Percentiles rank a stretch among this genome's conserved stretches.
Evolutionary conservation across 2,888 invertebrate species (phyloP).

Genomic region (Callosobruchus maculatus): DNA sequence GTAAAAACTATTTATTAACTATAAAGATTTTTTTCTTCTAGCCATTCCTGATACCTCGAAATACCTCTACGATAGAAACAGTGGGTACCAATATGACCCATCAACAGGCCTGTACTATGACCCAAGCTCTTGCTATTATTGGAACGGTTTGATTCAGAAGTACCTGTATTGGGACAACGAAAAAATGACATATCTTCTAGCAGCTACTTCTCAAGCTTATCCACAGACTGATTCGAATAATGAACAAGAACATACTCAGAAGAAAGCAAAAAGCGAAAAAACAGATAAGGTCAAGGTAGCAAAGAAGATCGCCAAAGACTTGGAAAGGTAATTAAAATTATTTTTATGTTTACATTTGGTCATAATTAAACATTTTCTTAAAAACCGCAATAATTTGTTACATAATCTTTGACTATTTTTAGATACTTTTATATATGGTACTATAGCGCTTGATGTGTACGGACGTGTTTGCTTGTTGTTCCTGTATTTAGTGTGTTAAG

Average conservation of each 20-base stretch:
- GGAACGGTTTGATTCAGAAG: conserved; percentile 83
- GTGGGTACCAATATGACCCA: conserved; percentile 95
- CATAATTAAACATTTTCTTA: too few relatives aligned
- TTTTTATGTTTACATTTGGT: too few relatives aligned
- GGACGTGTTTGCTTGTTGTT: too few relatives aligned
- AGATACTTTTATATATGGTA: too few relatives aligned
- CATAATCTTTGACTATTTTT: too few relatives aligned
- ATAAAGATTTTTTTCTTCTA: conserved; percentile 39
- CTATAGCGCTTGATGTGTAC: too few relatives aligned
- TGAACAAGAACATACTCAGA: conserved; percentile 49
- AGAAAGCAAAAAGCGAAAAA: conserved; percentile 70
- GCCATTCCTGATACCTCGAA: conserved; percentile 83
- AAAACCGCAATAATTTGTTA: too few relatives aligned
- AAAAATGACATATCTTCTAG: conserved; percentile 60
- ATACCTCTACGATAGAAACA: conserved; percentile 91
- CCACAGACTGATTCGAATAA: conserved; percentile 1
- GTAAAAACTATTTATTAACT: too few relatives aligned
- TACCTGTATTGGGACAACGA: conserved; percentile 94
- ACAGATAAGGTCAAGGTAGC: conserved; percentile 96
- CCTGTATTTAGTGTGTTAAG: too few relatives aligned
- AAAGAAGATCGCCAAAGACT: conserved; percentile 94
- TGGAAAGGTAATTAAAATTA: conserved; percentile 62
- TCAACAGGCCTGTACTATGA: conserved; percentile 94
- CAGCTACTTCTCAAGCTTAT: conserved; percentile 42
- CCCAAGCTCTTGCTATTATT: conserved; percentile 93